Percentiles rank a stretch among this genome's conserved stretches.
Evolutionary conservation across 2,113 vertebrate species (phyloP).

Genomic region (Thomomys bottae): DNA sequence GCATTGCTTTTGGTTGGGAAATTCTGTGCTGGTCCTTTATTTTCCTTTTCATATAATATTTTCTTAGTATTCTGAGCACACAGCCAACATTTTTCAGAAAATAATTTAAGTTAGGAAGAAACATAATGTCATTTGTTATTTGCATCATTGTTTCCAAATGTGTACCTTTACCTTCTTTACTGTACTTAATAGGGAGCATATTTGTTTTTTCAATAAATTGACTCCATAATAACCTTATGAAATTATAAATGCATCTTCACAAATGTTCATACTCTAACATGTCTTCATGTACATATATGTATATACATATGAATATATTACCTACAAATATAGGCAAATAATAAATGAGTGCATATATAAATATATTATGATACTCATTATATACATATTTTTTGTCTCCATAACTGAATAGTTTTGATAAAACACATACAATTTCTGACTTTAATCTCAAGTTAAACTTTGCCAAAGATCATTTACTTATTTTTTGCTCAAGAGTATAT

Average conservation of each 20-base stretch:
- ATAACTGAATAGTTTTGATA: neutral
- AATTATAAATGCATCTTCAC: neutral
- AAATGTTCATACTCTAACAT: neutral
- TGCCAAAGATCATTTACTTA: neutral
- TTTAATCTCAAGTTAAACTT: slow-evolving; percentile 1
- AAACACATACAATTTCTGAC: neutral
- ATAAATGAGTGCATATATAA: neutral
- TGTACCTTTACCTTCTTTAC: neutral
- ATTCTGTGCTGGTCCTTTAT: neutral
- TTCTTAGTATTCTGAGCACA: slow-evolving; percentile 14
- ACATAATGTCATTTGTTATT: neutral
- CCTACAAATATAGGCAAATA: neutral
- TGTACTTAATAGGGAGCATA: neutral
- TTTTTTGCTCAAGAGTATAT: neutral
- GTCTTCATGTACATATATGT: too few relatives aligned
- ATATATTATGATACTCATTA: neutral
- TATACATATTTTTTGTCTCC: neutral
- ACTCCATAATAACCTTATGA: neutral
- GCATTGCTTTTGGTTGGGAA: slow-evolving; percentile 30
- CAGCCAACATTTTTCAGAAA: slow-evolving; percentile 7
- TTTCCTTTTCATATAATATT: neutral
- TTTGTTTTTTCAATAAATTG: neutral
- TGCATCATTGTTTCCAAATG: neutral
- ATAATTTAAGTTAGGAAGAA: slow-evolving; percentile 13
- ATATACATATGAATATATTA: neutral